Percentiles rank a stretch among this genome's conserved stretches.
Conservation (phyloP, 2,113 vertebrate genomes). For the Syngnathus typhle region DNA sequence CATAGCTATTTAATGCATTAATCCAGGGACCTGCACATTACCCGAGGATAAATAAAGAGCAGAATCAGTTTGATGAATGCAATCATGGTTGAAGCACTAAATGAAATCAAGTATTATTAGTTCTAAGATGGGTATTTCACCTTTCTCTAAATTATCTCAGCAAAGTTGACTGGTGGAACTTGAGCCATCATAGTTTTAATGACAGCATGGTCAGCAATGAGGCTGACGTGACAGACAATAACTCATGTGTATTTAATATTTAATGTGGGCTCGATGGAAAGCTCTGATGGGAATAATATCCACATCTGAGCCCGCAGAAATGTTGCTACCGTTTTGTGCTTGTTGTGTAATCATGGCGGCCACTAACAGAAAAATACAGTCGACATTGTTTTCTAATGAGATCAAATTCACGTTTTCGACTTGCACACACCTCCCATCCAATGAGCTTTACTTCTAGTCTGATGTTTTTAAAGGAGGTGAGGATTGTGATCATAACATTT, state of each 20-base stretch:
- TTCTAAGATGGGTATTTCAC: background rate
- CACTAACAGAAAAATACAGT: conserved; percentile 11
- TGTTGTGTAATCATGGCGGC: conserved; percentile 13
- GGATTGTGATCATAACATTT: conserved; percentile 52
- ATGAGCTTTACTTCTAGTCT: conserved; percentile 33
- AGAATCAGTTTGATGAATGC: background rate
- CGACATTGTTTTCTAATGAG: conserved; percentile 22
- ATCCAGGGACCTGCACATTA: background rate
- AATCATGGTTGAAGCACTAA: background rate
- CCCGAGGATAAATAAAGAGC: background rate
- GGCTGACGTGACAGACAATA: conserved; percentile 21
- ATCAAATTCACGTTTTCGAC: conserved; percentile 4
- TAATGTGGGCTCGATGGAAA: conserved; percentile 20
- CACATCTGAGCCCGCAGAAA: too few relatives aligned
- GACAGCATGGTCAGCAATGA: conserved; percentile 13
- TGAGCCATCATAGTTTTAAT: conserved; percentile 11
- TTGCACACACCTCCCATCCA: conserved; percentile 18
- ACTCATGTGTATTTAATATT: conserved; percentile 46
- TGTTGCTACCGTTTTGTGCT: conserved; percentile 6
- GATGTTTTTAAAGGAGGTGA: conserved; percentile 20
- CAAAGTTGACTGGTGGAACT: background rate
- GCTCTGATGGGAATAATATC: background rate
- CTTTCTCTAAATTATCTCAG: background rate
- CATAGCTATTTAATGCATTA: background rate
- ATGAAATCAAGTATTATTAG: conserved; percentile 14